phyloP scores from a whole-genome alignment of 2,888 invertebrate species.

The Apotomis capreana region DNA sequence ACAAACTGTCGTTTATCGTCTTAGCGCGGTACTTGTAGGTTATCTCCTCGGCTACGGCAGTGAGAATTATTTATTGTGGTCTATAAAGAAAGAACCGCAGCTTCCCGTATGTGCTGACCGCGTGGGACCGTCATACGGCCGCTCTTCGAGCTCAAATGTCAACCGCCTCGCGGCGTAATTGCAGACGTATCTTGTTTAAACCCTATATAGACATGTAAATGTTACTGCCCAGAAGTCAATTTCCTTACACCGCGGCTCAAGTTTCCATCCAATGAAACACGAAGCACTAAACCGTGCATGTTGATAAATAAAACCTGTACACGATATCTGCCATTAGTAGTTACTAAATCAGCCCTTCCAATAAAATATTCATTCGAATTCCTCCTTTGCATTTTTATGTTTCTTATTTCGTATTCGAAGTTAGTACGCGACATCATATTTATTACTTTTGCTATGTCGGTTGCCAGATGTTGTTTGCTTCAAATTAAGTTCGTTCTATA shows the following conservation, averaged over 20 bases:
- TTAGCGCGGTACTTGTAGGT: conserved; percentile 56
- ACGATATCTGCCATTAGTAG: conserved; percentile 47
- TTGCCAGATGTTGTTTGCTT: conserved; percentile 43
- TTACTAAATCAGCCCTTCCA: conserved; percentile 50
- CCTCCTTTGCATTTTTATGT: conserved; percentile 58
- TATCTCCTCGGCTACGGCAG: conserved; percentile 51
- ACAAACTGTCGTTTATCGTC: conserved; percentile 66
- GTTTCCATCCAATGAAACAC: conserved; percentile 16
- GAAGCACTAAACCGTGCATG: conserved; percentile 10
- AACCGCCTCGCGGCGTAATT: conserved; percentile 70
- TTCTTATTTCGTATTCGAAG: conserved; percentile 57
- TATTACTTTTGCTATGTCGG: conserved; percentile 50
- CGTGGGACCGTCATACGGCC: conserved; percentile 58
- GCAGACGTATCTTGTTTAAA: conserved; percentile 63
- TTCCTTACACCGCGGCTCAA: conserved; percentile 21
- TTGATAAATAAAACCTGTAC: conserved; percentile 39
- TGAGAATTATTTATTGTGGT: conserved; percentile 60
- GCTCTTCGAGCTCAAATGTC: conserved; percentile 67
- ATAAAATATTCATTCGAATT: conserved; percentile 61
- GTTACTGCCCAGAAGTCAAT: conserved; percentile 48
- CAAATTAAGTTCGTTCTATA: conserved; percentile 34
- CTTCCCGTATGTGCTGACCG: conserved; percentile 64
- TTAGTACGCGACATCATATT: conserved; percentile 52
- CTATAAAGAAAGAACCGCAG: conserved; percentile 66
- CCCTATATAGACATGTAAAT: conserved; percentile 51